phyloP scores from a whole-genome alignment of 2,113 vertebrate genomes.

The Dinomys branickii region DNA sequence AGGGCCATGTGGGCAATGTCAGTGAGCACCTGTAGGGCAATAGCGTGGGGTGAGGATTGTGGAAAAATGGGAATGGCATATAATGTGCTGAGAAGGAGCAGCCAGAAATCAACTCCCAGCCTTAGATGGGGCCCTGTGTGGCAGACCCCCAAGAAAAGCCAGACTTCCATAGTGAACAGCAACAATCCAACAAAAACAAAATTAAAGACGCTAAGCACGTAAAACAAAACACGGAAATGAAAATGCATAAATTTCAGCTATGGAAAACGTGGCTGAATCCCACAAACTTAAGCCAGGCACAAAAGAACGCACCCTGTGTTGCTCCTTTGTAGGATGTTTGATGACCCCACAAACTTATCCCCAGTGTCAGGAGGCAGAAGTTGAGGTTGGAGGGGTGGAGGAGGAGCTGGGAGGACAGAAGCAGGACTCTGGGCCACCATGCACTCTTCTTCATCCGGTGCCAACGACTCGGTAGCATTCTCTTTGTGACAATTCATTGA shows the following conservation, averaged over 20 bases:
- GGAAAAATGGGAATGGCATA: not conserved
- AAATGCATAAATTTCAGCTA: not conserved
- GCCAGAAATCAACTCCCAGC: not conserved
- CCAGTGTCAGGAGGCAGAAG: not conserved
- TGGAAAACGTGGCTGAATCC: not conserved
- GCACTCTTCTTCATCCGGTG: not conserved
- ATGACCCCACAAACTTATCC: not conserved
- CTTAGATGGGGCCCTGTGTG: not conserved
- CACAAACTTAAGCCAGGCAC: not conserved
- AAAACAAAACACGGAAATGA: not conserved
- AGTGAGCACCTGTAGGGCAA: not conserved
- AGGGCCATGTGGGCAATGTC: not conserved
- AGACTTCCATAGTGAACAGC: not conserved
- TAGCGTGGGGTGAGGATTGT: not conserved
- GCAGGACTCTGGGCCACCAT: not conserved
- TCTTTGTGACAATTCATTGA: not conserved
- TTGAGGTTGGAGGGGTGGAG: fast-evolving
- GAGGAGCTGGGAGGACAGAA: not conserved
- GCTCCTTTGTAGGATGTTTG: not conserved
- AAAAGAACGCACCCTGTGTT: no score
- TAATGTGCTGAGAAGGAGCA: not conserved
- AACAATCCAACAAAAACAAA: not conserved
- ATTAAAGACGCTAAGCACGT: not conserved
- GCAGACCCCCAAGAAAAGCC: not conserved
- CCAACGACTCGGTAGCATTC: fast-evolving